phyloP scores from a whole-genome alignment of 2,888 invertebrate genomes.

The Willowsia nigromaculata region DNA sequence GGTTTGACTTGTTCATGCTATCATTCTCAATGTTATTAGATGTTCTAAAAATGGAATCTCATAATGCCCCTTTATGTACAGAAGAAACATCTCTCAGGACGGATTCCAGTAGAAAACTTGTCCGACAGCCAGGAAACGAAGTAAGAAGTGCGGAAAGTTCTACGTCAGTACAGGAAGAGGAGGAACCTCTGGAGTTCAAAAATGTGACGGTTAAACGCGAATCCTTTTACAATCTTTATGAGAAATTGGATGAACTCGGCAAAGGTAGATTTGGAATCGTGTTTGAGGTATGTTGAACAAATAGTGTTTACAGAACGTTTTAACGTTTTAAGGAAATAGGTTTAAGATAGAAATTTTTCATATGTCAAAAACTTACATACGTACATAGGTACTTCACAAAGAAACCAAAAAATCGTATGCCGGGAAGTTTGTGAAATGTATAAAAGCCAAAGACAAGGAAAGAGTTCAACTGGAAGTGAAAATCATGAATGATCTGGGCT shows the following conservation, averaged over 20 bases:
- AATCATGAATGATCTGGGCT: conserved; percentile 89
- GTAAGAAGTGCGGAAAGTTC: background rate
- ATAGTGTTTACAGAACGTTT: background rate
- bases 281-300: conserved; percentile 81
- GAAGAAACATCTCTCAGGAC: conserved; percentile 43
- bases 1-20: too few species aligned
- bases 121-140: conserved; percentile 37
- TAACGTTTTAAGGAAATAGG: too few species aligned
- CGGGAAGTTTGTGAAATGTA: conserved; percentile 90
- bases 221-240: conserved; percentile 71
- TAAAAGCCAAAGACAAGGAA: conserved; percentile 87
- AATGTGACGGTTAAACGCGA: conserved; percentile 62
- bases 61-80: background rate
- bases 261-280: conserved; percentile 89
- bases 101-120: conserved; percentile 39
- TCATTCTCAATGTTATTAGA: too few species aligned
- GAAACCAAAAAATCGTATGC: conserved; percentile 85
- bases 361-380: background rate
- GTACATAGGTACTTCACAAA: conserved; percentile 84
- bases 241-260: conserved; percentile 87
- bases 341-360: background rate
- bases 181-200: conserved; percentile 65
- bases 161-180: conserved; percentile 59
- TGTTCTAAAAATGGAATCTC: background rate
- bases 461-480: conserved; percentile 91